Evolutionary conservation across 2,888 invertebrate genomes (phyloP).

Genomic region (Caenorhabditis afra): DNA sequence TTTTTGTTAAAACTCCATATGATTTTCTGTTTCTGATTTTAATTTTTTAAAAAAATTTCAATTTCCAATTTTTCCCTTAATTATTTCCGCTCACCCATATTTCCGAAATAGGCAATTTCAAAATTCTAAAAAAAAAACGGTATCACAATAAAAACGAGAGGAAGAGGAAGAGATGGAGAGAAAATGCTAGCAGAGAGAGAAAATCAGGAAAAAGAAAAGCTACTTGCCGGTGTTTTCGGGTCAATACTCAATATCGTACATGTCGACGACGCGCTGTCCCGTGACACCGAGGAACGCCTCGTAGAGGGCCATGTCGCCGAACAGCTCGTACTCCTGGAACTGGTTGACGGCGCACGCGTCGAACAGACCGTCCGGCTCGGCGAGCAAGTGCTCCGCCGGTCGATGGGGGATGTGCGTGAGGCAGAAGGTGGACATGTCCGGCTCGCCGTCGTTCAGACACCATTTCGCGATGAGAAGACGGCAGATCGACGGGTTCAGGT

Average conservation of each 20-base stretch:
- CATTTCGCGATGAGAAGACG: conserved; percentile 31
- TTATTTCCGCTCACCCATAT: too few species aligned
- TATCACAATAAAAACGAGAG: too few species aligned
- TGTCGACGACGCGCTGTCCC: conserved; percentile 22
- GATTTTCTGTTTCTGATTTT: too few species aligned
- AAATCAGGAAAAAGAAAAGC: too few species aligned
- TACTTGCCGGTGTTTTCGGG: too few species aligned
- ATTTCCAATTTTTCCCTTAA: too few species aligned
- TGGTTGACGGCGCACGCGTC: conserved; percentile 68
- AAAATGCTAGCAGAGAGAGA: too few species aligned
- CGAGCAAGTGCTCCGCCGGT: not conserved
- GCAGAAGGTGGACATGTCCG: not conserved
- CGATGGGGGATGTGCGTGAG: not conserved
- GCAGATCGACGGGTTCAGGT: conserved; percentile 51
- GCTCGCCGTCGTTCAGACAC: conserved; percentile 39
- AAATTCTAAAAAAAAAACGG: too few species aligned
- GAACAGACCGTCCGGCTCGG: conserved; percentile 58
- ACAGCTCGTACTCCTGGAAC: conserved; percentile 60
- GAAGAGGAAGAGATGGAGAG: too few species aligned
- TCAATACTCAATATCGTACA: conserved; percentile 45
- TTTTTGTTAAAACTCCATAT: too few species aligned
- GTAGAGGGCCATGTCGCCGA: conserved; percentile 56
- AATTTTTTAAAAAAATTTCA: too few species aligned
- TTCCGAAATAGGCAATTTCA: too few species aligned
- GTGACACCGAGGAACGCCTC: conserved; percentile 24